phyloP scores from a whole-genome alignment of 2,888 invertebrate genomes.

The Dynastes hyllus region DNA sequence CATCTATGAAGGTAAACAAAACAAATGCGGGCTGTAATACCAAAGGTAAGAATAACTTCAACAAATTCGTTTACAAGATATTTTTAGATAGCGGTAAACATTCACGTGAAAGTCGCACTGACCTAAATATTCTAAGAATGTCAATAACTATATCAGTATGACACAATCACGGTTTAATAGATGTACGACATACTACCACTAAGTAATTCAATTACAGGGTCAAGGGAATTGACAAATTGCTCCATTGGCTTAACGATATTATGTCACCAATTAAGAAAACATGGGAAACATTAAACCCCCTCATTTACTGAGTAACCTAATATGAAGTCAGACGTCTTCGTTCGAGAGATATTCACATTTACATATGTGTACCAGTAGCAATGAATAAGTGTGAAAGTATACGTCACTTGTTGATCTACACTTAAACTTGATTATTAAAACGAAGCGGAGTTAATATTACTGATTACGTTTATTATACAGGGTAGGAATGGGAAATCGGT shows the following conservation, averaged over 20 bases:
- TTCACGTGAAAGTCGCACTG: background rate
- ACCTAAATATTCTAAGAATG: background rate
- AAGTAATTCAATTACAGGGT: conserved; percentile 25
- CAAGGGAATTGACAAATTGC: conserved; percentile 25
- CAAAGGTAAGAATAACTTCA: background rate
- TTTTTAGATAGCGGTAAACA: background rate
- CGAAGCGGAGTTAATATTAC: no score
- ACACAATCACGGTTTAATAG: conserved; percentile 9
- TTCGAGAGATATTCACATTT: background rate
- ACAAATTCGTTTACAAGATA: background rate
- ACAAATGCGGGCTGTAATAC: no score
- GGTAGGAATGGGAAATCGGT: no score
- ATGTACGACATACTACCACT: background rate
- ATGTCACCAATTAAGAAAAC: conserved; percentile 34
- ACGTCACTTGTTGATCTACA: no score
- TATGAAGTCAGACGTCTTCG: background rate
- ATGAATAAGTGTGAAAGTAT: no score
- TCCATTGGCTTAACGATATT: conserved; percentile 11
- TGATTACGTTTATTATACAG: no score
- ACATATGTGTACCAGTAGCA: background rate
- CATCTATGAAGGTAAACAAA: no score
- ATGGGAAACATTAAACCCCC: no score
- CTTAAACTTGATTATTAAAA: no score
- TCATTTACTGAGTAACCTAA: no score
- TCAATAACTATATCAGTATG: background rate